Evolutionary conservation across 37 sponge, comb jelly and placozoan species (phyloP), one percentile per base, ranked within the genome.

Genomic region (Axinella damicornis): DNA sequence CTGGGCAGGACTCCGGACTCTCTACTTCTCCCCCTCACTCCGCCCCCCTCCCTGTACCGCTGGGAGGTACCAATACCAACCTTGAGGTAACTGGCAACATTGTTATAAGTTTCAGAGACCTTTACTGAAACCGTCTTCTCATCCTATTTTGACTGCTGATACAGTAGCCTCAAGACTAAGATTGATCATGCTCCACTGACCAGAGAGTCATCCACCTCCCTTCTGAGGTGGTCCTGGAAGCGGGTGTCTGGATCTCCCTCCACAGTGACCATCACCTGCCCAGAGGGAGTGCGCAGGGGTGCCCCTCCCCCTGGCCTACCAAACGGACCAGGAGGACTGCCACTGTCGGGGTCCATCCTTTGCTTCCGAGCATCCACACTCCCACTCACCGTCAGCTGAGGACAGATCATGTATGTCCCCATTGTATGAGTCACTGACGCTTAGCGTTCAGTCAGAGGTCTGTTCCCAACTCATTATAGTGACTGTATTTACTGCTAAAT

Each of bases 231-330:
- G 28, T 56, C 32, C 68, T 92, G 92, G 54, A 87, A 92, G 30
- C 79, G 65, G 0, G 73, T 84, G 60, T 86, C 79, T 61, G 74
- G 74, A 53, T 86, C 83, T 14, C n/a, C 65, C 16, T 19, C 60
- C 39, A 79, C 20, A 6, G 74, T 21, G 13, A 80, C 59, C 2
- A 34, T n/a, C 16, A 87, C 30, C 33, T 70, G 76, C 11, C 92
- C 92, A 2, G 79, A 82, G 28, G 35, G 56, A 19, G 82, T 81
- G 55, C 57, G 72, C 13, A 70, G 69, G 62, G 84, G 90, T 63
- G 90, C 90, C 31, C 90, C 90, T 33, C 67, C 90, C 41, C 90
- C 90, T 31, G 84, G 84, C 41, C 65, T 77, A 28, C 90, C 90
- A 73, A 79, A 83, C 12, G 82, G 82, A 27, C 30, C 18, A 21